Base-by-base conservation (phyloP, 1,140 invertebrate species). In the Solen grandis region DNA sequence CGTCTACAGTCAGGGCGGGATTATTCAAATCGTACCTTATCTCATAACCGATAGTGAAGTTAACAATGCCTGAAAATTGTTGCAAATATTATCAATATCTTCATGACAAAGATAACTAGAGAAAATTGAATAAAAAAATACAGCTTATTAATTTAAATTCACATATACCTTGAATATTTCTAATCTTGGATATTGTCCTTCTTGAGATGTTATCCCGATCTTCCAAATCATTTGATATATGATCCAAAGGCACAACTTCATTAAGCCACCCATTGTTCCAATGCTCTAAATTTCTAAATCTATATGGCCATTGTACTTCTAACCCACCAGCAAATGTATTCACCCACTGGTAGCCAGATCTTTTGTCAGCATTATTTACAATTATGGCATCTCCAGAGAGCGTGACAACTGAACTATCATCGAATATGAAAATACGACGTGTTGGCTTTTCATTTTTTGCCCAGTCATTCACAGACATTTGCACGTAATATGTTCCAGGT, bases 161-260 rank as follows among this genome's bases (percentile, higher is more conserved):
- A n/a, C n/a, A n/a, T n/a, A n/a, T n/a, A 52, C 65, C 65, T 38
- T 50, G 8, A 8, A 68, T 68, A 50, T 68, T 68, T 19, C 52
- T 22, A 10, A 68, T 38, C 25, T 22, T 33, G n/a, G 19, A 8
- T 14, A n/a, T 25, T 3, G 14, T 50, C 25, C 65, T 46, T 50
- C 29, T 13, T 22, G 65, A 68, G 27, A 27, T 13, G n/a, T 41
- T 29, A 52, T 5, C 8, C 8, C n/a, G 46, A 29, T 68, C 65
- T 25, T 68, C 65, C 14, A 68, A 25, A 25, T 25, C 41, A n/a
- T n/a, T n/a, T n/a, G n/a, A n/a, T n/a, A n/a, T n/a, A n/a, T 5
- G 16, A 50, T 10, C 19, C n/a, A 16, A 22, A 19, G 13, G 27
- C 29, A 50, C 25, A 3, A 68, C 38, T 4, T n/a, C 16, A 50